Evolutionary conservation across 2,113 vertebrate species (phyloP).

Genomic region (Grammomys surdaster): DNA sequence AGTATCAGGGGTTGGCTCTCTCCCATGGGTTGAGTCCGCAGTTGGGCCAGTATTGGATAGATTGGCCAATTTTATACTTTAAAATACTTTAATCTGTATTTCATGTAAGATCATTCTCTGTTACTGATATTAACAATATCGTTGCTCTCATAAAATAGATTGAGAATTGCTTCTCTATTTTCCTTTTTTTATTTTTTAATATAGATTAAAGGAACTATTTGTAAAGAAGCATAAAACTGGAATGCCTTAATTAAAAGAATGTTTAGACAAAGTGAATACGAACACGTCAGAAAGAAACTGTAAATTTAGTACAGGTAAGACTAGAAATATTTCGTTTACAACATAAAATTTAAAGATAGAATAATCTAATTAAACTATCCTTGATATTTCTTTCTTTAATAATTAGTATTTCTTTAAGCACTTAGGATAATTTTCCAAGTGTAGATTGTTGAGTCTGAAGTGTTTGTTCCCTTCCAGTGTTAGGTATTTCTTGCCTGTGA

Average conservation of each 20-base stretch:
- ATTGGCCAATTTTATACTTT: too few species aligned
- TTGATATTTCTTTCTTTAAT: not conserved
- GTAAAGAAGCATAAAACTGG: not conserved
- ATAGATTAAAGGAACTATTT: not conserved
- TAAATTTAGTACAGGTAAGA: not conserved
- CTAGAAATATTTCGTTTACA: not conserved
- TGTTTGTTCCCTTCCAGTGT: not conserved
- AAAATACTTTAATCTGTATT: not conserved
- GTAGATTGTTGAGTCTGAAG: not conserved
- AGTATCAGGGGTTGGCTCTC: too few species aligned
- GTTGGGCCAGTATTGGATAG: too few species aligned
- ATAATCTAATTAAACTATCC: not conserved
- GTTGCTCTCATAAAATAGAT: not conserved
- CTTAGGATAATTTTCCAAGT: not conserved
- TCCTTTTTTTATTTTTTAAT: not conserved
- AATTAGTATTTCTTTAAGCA: not conserved
- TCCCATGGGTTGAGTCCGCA: too few species aligned
- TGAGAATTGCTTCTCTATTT: not conserved
- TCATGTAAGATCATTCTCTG: not conserved
- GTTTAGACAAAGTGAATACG: not conserved
- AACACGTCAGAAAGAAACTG: not conserved
- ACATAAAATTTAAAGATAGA: not conserved
- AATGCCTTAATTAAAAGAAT: not conserved
- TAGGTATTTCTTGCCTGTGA: not conserved
- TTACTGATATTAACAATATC: not conserved